Conservation (phyloP, 2,888 invertebrate genomes). For the Cataglyphis cursor region DNA sequence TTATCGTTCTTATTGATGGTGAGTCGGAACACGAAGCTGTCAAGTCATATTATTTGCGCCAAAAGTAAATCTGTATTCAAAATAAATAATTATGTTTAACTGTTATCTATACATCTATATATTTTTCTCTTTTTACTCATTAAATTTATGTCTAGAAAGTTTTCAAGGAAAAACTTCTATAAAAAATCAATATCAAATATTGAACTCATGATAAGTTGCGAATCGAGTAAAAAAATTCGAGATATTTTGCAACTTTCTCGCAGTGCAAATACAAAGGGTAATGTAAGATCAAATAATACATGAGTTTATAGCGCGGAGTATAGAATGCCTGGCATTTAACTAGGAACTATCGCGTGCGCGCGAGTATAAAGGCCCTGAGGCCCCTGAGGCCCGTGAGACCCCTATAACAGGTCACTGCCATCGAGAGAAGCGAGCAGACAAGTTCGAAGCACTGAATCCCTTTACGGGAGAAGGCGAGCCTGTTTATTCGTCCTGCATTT, state of each 20-base stretch:
- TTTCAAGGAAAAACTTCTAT: neutral
- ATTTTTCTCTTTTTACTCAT: neutral
- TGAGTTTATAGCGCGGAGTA: conserved; percentile 49
- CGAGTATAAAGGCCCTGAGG: conserved; percentile 63
- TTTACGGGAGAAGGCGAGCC: conserved; percentile 79
- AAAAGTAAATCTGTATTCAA: conserved; percentile 61
- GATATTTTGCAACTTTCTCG: conserved; percentile 5
- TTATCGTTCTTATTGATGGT: conserved; percentile 78
- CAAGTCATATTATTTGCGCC: conserved; percentile 60
- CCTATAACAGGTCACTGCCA: conserved; percentile 80
- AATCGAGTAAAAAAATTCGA: neutral
- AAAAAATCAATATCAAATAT: neutral
- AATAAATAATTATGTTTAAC: neutral
- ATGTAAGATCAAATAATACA: conserved; percentile 44
- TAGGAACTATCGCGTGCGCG: conserved; percentile 66
- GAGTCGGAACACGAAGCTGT: conserved; percentile 67
- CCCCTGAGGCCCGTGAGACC: conserved; percentile 62
- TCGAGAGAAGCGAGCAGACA: conserved; percentile 75
- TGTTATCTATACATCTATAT: conserved; percentile 1
- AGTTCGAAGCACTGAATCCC: conserved; percentile 76
- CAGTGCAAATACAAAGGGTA: conserved; percentile 8
- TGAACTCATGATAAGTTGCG: neutral
- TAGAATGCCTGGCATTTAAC: conserved; percentile 71
- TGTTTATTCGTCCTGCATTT: conserved; percentile 57
- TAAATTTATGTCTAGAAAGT: neutral